Conservation (phyloP, 1,140 invertebrate genomes). For the Glomeris maerens region DNA sequence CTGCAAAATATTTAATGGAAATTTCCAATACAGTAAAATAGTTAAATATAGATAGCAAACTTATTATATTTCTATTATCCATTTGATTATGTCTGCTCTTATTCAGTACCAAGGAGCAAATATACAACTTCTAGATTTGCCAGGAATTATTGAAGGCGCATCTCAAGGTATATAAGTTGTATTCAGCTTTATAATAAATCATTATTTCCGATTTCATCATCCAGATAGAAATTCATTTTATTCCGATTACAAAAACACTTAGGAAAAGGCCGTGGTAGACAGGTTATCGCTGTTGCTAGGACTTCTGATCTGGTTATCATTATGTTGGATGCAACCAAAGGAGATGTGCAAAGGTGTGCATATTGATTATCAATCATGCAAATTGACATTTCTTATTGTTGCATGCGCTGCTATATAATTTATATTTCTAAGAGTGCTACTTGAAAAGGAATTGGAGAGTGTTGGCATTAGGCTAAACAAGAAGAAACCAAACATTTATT, state of each 20-base stretch:
- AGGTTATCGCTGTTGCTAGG: constrained; percentile 91
- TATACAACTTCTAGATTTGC: constrained; percentile 93
- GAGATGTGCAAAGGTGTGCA: constrained; percentile 65
- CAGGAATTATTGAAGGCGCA: constrained; percentile 93
- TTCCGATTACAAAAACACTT: constrained; percentile 9
- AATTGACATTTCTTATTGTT: constrained; percentile 1
- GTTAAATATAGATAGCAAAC: too few species aligned
- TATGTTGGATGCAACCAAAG: constrained; percentile 97
- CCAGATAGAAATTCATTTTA: constrained; percentile 9
- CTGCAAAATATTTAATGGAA: neutral
- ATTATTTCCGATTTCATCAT: neutral
- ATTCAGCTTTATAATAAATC: neutral
- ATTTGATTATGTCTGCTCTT: constrained; percentile 8
- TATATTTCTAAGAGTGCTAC: constrained; percentile 39
- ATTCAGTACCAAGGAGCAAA: constrained; percentile 82
- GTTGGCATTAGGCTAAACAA: constrained; percentile 94
- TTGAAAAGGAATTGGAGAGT: constrained; percentile 88
- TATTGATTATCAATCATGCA: neutral
- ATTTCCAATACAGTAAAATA: neutral
- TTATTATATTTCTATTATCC: constrained; percentile 16
- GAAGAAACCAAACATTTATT: constrained; percentile 91
- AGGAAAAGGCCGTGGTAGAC: constrained; percentile 66
- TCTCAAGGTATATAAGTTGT: constrained; percentile 53
- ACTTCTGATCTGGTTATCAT: constrained; percentile 95
- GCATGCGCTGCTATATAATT: neutral